Base-by-base conservation (phyloP, 2,888 invertebrate species). In the Vannuccia rotundouncinata region DNA sequence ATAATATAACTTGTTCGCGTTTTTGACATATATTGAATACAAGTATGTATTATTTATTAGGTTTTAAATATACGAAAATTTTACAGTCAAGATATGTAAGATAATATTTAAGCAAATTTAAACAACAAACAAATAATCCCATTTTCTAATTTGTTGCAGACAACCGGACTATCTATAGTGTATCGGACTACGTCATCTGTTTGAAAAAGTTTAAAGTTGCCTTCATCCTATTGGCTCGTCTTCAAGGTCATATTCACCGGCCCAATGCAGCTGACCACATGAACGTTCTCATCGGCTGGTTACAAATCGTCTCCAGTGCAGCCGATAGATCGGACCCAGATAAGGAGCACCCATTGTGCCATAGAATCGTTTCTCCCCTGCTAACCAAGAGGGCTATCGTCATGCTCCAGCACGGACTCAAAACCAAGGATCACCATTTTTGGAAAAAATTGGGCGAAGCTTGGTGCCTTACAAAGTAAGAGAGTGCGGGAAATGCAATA, bases 351-450 rank as follows among this genome's bases (percentile, higher is more conserved):
- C 66, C 66, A 66, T 27, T 66, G 2, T 5, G 17, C 17, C 13
- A 5, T 66, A 5, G 66, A 13, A 66, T 66, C 25, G 25, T 66
- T 22, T 5, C 66, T 2, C 66, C 66, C 22, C 22, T 66, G 10
- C 66, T 66, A 5, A 66, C 66, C 5, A 17, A 22, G 2, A 17
- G 66, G 5, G 25, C 66, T 17, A 13, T 66, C 25, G 22, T n/a
- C 25, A 66, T 66, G 66, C 66, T 66, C 25, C 66, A 66, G 22
- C 66, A 66, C 66, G 66, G 66, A n/a, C 66, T 66, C 66, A 5
- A 22, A 5, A 13, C 17, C 2, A 66, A 66, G 25, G 66, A 66
- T 22, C 25, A 22, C 25, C 2, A 5, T 2, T 66, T 66, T 27
- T 66, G 66, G 66, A 66, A 66, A 27, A 22, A 17, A 2, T 22